A percentile compares a stretch with the other conserved stretches of the same genome.
Conservation (phyloP, 2,888 invertebrate species). For the Drosophila cognata region DNA sequence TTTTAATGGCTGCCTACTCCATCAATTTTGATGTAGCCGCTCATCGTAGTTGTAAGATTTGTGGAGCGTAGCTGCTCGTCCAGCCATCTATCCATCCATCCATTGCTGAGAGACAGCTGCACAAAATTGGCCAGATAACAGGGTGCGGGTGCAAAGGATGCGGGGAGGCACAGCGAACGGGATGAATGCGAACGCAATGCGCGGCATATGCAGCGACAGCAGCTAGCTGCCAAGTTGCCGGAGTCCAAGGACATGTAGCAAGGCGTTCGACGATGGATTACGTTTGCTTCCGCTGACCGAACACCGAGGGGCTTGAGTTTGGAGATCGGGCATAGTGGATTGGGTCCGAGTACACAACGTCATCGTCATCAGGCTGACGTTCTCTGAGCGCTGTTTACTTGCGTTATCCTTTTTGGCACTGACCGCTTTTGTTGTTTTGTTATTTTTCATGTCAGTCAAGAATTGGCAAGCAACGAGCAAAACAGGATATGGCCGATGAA, state of each 20-base stretch:
- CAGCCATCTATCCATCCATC: constrained; percentile 42
- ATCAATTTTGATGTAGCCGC: constrained; percentile 48
- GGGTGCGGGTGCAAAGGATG: constrained; percentile 8
- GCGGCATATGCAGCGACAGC: constrained; percentile 55
- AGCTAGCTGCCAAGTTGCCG: constrained; percentile 24
- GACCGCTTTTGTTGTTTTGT: constrained; percentile 77
- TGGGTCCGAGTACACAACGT: constrained; percentile 46
- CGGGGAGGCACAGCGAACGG: not conserved
- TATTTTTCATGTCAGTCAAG: constrained; percentile 80
- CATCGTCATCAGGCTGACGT: constrained; percentile 60
- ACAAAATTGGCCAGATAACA: constrained; percentile 46
- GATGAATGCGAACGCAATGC: constrained; percentile 50
- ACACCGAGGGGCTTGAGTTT: constrained; percentile 5
- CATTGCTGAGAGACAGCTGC: constrained; percentile 61
- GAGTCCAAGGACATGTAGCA: constrained; percentile 59
- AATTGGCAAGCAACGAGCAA: constrained; percentile 72
- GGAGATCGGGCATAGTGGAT: not conserved
- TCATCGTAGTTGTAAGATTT: constrained; percentile 35
- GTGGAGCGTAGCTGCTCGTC: constrained; percentile 40
- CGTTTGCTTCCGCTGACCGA: constrained; percentile 57
- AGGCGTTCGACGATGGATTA: constrained; percentile 75
- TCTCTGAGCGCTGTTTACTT: constrained; percentile 58
- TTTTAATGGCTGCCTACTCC: constrained; percentile 42
- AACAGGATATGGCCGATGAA: constrained; percentile 74
- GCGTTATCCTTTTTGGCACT: constrained; percentile 72